phyloP scores from a whole-genome alignment of 64 coral and sea anemone species.

The Montipora sp. region DNA sequence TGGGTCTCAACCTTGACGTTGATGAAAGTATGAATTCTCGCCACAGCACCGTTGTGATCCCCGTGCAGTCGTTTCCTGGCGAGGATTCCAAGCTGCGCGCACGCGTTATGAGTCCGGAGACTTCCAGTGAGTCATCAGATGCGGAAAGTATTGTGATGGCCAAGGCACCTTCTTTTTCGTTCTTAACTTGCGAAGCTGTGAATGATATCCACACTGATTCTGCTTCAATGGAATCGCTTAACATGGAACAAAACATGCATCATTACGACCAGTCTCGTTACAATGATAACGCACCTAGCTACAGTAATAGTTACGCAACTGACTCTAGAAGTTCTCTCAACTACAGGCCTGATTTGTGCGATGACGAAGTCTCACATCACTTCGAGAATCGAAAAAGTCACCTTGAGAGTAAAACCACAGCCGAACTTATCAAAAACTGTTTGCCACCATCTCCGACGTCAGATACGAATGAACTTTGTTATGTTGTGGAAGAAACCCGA shows the following conservation, averaged over 20 bases:
- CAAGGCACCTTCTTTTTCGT: conserved; percentile 53
- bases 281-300: not conserved
- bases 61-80: conserved; percentile 39
- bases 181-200: conserved; percentile 69
- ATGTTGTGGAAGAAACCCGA: conserved; percentile 66
- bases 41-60: conserved; percentile 25
- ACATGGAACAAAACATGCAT: conserved; percentile 14
- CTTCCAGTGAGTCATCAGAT: conserved; percentile 50
- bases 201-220: conserved; percentile 22
- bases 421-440: conserved; percentile 78
- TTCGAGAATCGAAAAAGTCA: not conserved
- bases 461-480: conserved; percentile 25
- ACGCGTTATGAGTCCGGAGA: conserved; percentile 21
- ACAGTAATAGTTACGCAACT: not conserved
- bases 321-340: not conserved
- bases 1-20: conserved; percentile 15
- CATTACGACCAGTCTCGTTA: conserved; percentile 26
- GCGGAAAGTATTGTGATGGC: conserved; percentile 69
- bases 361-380: conserved; percentile 15
- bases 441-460: conserved; percentile 54
- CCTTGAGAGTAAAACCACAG: not conserved
- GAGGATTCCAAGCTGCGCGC: conserved; percentile 25
- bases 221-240: conserved; percentile 17
- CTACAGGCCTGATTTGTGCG: not conserved
- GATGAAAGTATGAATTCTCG: conserved; percentile 44